Percentiles rank a stretch among this genome's conserved stretches.
Conservation (phyloP, 2,888 invertebrate genomes). For the Drosophila multiciliata region DNA sequence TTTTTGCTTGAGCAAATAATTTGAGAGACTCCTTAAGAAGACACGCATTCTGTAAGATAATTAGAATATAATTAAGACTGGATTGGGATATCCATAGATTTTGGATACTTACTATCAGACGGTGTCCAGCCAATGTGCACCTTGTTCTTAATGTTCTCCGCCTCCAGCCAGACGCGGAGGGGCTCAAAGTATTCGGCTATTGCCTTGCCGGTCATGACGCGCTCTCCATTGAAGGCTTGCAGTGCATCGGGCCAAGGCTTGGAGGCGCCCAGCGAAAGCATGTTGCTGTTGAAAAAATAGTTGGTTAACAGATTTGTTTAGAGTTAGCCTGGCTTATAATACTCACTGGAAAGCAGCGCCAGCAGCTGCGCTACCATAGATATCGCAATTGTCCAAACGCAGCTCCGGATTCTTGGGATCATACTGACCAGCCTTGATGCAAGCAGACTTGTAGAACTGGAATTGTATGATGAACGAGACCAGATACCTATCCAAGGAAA, state of each 20-base stretch:
- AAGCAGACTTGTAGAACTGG: constrained; percentile 91
- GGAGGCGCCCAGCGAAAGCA: constrained; percentile 90
- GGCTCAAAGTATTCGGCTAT: constrained; percentile 93
- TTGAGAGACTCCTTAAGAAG: constrained; percentile 37
- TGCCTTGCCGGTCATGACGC: constrained; percentile 91
- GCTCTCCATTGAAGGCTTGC: constrained; percentile 91
- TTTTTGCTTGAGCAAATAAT: constrained; percentile 31
- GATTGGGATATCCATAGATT: background rate
- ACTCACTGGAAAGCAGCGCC: constrained; percentile 89
- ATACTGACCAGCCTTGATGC: constrained; percentile 92
- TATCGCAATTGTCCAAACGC: constrained; percentile 93
- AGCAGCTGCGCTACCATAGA: constrained; percentile 91
- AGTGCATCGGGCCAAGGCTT: constrained; percentile 94
- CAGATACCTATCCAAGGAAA: constrained; percentile 87
- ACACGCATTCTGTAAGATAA: constrained; percentile 59
- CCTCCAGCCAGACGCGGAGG: constrained; percentile 90
- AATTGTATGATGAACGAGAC: constrained; percentile 93
- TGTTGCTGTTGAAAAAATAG: constrained; percentile 86
- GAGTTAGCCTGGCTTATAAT: background rate
- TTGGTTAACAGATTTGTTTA: background rate
- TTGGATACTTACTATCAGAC: constrained; percentile 79
- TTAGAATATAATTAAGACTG: background rate
- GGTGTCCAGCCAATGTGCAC: constrained; percentile 88
- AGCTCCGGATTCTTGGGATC: constrained; percentile 88
- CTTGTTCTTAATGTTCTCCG: constrained; percentile 89